These are phyloP conservation scores for Aphelenchoides fujianensis DNA, from an alignment of 1,140 invertebrate genomes.

Conservation along the genomic window DNA sequence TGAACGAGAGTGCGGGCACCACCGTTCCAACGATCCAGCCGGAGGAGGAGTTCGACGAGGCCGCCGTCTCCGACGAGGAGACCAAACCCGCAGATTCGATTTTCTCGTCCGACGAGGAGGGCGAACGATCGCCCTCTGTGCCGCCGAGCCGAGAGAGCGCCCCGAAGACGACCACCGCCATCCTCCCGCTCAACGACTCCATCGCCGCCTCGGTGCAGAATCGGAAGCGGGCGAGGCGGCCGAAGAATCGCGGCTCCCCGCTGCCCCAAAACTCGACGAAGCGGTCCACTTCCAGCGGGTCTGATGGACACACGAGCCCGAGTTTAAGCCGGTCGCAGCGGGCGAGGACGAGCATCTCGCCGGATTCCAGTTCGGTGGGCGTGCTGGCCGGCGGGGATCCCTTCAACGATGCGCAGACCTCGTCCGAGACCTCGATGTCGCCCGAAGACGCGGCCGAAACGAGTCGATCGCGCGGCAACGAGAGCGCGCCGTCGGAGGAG, in stretches of 20 bases:
- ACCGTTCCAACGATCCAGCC: neutral
- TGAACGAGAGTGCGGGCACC: neutral
- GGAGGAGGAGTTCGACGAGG: constrained; percentile 1
- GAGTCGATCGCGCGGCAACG: neutral
- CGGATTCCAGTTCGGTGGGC: neutral
- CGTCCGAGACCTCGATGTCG: neutral
- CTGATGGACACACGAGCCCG: neutral
- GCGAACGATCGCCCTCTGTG: neutral
- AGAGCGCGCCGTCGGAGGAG: neutral
- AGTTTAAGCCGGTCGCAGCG: neutral
- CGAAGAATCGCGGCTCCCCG: neutral
- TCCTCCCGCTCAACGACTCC: neutral
- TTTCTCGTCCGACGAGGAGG: constrained; percentile 1
- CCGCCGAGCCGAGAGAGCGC: neutral
- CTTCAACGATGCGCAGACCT: neutral
- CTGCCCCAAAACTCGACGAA: neutral
- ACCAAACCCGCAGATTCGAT: neutral
- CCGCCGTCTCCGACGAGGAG: neutral
- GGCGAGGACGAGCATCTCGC: neutral
- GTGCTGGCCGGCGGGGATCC: neutral
- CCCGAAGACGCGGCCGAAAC: neutral
- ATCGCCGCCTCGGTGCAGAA: neutral
- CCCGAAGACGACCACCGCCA: neutral
- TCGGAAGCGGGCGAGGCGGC: neutral
- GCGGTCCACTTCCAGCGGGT: neutral